Percentiles rank a stretch among this genome's conserved stretches.
Evolutionary conservation across 2,888 invertebrate genomes (phyloP).

Genomic region (Synanthedon andrenaeformis): DNA sequence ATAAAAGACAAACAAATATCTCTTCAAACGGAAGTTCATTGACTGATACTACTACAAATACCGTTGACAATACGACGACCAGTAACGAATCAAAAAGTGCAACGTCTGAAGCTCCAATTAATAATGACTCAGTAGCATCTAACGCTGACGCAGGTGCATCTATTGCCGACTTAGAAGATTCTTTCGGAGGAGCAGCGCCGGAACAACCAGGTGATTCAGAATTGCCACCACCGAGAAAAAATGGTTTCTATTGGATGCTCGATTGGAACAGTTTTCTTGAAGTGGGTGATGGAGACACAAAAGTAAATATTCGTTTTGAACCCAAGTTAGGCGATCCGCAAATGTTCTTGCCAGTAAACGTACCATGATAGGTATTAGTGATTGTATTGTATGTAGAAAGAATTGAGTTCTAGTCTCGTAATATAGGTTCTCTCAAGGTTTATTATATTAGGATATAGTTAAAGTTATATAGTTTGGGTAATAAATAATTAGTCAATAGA

Average conservation of each 20-base stretch:
- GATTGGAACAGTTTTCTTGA: slow-evolving; percentile 90
- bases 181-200: slow-evolving; percentile 78
- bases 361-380: slow-evolving; percentile 66
- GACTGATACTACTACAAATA: slow-evolving; percentile 13
- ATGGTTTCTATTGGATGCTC: slow-evolving; percentile 85
- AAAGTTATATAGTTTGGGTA: background rate
- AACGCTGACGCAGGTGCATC: slow-evolving; percentile 66
- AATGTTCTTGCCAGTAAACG: slow-evolving; percentile 79
- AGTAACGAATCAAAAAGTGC: slow-evolving; percentile 26
- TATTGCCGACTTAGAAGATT: slow-evolving; percentile 78
- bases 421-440: slow-evolving; percentile 7
- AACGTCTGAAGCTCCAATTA: slow-evolving; percentile 19
- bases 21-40: slow-evolving; percentile 15
- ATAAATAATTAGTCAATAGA: background rate
- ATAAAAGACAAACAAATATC: slow-evolving; percentile 42
- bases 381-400: slow-evolving; percentile 1
- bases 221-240: slow-evolving; percentile 75
- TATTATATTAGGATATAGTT: background rate
- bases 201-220: slow-evolving; percentile 70
- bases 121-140: slow-evolving; percentile 46
- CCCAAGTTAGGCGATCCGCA: slow-evolving; percentile 85
- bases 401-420: slow-evolving; percentile 36
- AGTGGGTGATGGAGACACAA: slow-evolving; percentile 80
- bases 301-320: slow-evolving; percentile 83
- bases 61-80: slow-evolving; percentile 14